Conservation (phyloP, 1,140 invertebrate species). For the Rhopalosiphum maidis region DNA sequence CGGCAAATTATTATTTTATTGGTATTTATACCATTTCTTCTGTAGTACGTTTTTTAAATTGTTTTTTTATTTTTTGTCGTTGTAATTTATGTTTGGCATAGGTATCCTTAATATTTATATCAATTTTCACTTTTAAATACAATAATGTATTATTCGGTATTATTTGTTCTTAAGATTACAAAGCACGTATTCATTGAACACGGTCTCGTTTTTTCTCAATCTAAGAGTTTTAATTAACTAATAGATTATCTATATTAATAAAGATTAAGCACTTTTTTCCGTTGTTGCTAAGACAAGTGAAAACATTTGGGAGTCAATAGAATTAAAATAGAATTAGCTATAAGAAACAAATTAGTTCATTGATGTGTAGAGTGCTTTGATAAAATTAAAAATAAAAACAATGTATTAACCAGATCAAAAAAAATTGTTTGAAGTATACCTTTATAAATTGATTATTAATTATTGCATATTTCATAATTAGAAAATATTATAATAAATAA, state of each 20-base stretch:
- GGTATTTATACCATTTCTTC: no score
- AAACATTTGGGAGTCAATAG: not conserved
- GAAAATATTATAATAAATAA: no score
- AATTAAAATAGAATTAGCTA: not conserved
- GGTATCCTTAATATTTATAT: not conserved
- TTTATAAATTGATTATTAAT: no score
- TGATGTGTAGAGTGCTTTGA: not conserved
- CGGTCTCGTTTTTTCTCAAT: not conserved
- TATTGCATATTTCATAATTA: no score
- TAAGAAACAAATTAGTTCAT: not conserved
- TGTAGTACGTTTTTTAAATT: not conserved
- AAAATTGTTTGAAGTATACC: no score
- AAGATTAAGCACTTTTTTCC: not conserved
- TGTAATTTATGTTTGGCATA: not conserved
- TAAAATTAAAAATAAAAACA: not conserved
- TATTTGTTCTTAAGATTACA: no score
- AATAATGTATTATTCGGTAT: not conserved
- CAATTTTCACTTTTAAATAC: not conserved
- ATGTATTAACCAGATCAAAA: no score
- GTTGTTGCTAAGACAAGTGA: not conserved
- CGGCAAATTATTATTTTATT: not conserved
- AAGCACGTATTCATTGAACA: no score
- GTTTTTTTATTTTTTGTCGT: not conserved
- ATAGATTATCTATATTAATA: not conserved
- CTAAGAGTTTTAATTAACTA: not conserved